Conservation (phyloP, 2,888 invertebrate genomes). For the Caenorhabditis doughertyi region DNA sequence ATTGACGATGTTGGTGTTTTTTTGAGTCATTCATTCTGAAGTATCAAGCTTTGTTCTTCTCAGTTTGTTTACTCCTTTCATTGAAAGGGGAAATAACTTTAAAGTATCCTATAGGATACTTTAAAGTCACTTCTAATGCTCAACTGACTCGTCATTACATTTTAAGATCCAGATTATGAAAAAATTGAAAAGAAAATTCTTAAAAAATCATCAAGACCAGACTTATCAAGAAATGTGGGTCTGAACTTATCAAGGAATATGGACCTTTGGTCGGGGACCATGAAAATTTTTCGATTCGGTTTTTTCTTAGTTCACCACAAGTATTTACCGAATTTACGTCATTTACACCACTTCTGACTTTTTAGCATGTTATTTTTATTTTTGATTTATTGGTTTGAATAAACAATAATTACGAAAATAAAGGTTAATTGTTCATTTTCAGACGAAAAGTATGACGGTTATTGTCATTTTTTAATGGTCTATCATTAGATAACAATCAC, state of each 20-base stretch:
- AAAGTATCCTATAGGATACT: background rate
- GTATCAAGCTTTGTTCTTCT: background rate
- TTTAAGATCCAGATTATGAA: background rate
- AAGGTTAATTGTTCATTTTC: background rate
- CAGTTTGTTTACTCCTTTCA: background rate
- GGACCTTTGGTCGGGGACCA: no score
- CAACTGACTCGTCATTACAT: background rate
- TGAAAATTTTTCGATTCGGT: no score
- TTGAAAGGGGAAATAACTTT: background rate
- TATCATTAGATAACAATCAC: background rate
- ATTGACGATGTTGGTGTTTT: background rate
- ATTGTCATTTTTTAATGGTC: slow-evolving; percentile 8
- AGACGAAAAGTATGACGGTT: slow-evolving; percentile 7
- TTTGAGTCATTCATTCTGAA: background rate
- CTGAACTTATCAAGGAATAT: no score
- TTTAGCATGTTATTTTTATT: background rate
- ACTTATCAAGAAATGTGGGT: no score
- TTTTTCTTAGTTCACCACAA: no score
- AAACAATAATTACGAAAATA: slow-evolving; percentile 4
- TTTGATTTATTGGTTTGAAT: background rate
- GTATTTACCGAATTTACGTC: no score
- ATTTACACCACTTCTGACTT: background rate
- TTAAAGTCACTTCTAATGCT: background rate
- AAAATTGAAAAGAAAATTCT: background rate
- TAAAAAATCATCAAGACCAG: background rate